Percentiles rank a stretch among this genome's conserved stretches.
Evolutionary conservation across 2,888 invertebrate genomes (phyloP).

Genomic region (Meloe dianella): DNA sequence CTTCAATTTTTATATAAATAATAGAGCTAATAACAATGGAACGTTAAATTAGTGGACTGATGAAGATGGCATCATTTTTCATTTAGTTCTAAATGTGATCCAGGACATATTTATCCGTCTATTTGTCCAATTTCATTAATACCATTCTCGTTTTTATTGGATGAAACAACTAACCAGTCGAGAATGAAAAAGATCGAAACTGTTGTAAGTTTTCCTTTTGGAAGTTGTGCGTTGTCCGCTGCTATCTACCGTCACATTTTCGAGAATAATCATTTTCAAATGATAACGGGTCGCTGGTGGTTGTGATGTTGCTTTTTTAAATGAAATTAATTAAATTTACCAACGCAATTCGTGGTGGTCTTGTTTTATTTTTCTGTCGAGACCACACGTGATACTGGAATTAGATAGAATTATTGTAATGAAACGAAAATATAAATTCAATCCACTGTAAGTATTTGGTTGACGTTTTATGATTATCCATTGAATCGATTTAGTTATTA

Average conservation of each 20-base stretch:
- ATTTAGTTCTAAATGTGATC: constrained; percentile 10
- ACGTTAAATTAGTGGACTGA: neutral
- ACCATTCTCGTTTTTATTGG: constrained; percentile 8
- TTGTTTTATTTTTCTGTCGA: no score
- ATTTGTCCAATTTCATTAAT: constrained; percentile 17
- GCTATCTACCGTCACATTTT: neutral
- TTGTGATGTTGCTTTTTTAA: neutral
- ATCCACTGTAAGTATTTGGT: neutral
- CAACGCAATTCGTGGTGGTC: neutral
- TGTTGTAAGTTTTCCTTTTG: neutral
- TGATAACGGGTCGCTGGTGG: neutral
- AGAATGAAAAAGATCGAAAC: neutral
- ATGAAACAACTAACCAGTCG: neutral
- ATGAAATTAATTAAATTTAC: constrained; percentile 3
- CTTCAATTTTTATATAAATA: no score
- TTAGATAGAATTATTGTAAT: neutral
- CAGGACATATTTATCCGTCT: constrained; percentile 11
- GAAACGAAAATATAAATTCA: neutral
- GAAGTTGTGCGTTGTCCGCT: constrained; percentile 2
- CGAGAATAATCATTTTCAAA: neutral
- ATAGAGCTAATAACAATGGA: neutral
- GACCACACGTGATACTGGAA: neutral
- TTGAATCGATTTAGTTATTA: neutral
- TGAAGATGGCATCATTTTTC: constrained; percentile 12
- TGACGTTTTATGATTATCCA: neutral